Base-by-base conservation (phyloP, 2,888 invertebrate genomes). In the Lottia gigantea region DNA sequence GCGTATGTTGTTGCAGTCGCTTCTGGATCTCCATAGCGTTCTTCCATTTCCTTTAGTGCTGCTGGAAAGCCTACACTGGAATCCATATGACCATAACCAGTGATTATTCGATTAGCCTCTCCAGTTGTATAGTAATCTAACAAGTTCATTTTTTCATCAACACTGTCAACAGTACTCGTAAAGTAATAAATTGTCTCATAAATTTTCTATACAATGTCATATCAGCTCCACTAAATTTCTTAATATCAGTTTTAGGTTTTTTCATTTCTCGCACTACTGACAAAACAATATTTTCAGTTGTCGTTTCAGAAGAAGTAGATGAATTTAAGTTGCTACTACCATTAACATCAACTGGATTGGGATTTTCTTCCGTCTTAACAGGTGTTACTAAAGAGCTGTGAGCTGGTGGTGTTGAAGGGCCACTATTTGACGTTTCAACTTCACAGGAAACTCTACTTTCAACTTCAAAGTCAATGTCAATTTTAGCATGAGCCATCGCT, bases 21-120 rank as follows among this genome's bases (percentile, higher is more conserved):
- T n/a, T 68, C 47, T 16, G 16, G 16, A n/a, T 68, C 64, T 16
- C 68, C 68, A 26, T 68, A 68, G 3, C 68, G 14, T 46, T 46
- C 31, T 46, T 68, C 49, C 12, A 68, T n/a, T 40, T 68, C 68
- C 1, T 46, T 16, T 15, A 63, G 8, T 46, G 68, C 68, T 19
- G 55, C 55, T 40, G 26, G 26, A 40, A 63, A 63, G 1, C 63
- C 31, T 7, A 25, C 8, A 8, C 15, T 19, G 7, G 23, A n/a
- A 25, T 63, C 63, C 16, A 63, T 16, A 40, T 63, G 63, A 26
- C 31, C 26, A n/a, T 16, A 63, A 63, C 63, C 31, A 16, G 16
- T 26, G 11, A 40, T 25, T 15, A 63, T 63, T 63, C 40, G 4
- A 11, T 63, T 26, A 12, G 26, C 31, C 16, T 63, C 63, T 11